Conservation (phyloP, 2,113 vertebrate genomes). For the Microcebus tavaratra region DNA sequence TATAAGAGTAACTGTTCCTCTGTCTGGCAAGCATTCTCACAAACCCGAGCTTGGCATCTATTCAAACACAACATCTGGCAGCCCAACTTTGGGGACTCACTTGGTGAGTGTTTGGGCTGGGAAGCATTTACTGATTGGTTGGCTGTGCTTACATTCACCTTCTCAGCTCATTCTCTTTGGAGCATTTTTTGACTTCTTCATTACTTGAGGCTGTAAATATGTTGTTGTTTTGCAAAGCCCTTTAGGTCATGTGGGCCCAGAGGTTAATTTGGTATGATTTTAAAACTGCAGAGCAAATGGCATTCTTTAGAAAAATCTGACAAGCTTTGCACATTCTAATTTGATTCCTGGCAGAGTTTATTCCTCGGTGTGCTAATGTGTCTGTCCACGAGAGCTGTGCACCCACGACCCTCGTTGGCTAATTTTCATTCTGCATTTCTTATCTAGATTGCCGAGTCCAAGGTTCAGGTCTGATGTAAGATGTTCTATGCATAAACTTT, state of each 20-base stretch:
- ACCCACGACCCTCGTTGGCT: conserved; percentile 77
- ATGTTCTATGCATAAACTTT: conserved; percentile 73
- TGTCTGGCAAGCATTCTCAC: conserved; percentile 39
- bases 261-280: conserved; percentile 84
- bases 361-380: conserved; percentile 74
- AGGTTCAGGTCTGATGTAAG: conserved; percentile 72
- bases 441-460: conserved; percentile 77
- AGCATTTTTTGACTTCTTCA: conserved; percentile 71
- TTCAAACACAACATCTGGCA: conserved; percentile 75
- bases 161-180: conserved; percentile 60
- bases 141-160: conserved; percentile 58
- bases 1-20: neutral
- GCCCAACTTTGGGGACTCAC: conserved; percentile 19
- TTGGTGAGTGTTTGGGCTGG: conserved; percentile 1
- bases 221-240: conserved; percentile 78
- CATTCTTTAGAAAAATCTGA: conserved; percentile 81
- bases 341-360: conserved; percentile 79
- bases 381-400: conserved; percentile 74
- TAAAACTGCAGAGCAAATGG: conserved; percentile 81
- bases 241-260: conserved; percentile 69
- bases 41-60: conserved; percentile 45
- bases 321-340: conserved; percentile 83
- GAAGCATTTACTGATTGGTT: conserved; percentile 57
- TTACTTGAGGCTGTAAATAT: conserved; percentile 78
- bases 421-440: conserved; percentile 81